Conservation (phyloP, 2,113 vertebrate genomes). For the Nothoprocta perdicaria region DNA sequence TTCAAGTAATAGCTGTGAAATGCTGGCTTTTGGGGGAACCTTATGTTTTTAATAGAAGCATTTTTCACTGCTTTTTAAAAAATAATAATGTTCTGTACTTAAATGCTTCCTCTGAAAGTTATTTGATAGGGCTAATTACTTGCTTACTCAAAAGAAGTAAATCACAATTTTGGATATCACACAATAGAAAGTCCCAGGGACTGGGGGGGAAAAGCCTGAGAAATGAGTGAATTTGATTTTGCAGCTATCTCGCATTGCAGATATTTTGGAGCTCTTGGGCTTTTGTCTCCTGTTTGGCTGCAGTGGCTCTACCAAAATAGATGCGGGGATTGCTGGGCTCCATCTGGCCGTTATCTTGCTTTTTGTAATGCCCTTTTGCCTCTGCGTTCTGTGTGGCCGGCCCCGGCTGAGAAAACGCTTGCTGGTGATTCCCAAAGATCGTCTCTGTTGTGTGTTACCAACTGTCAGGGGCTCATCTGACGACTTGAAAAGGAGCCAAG, state of each 20-base stretch:
- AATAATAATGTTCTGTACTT: background rate
- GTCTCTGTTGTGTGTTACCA: background rate
- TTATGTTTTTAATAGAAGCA: background rate
- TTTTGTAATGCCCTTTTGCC: background rate
- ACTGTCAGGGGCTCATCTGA: conserved; percentile 48
- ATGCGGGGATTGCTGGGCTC: conserved; percentile 24
- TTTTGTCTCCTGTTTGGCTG: conserved; percentile 15
- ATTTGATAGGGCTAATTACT: background rate
- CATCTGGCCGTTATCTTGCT: conserved; percentile 28
- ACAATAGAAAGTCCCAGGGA: background rate
- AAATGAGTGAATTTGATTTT: background rate
- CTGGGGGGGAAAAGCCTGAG: background rate
- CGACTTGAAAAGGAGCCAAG: conserved; percentile 63
- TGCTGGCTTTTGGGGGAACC: background rate
- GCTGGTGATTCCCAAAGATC: conserved; percentile 21
- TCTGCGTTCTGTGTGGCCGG: background rate
- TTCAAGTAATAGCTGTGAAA: background rate
- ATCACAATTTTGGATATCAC: rapidly evolving
- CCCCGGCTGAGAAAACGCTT: background rate
- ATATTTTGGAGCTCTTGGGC: conserved; percentile 19
- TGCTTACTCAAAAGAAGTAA: background rate
- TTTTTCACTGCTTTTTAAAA: background rate
- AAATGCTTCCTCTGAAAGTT: background rate
- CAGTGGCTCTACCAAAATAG: conserved; percentile 43
- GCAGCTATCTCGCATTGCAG: background rate